These are phyloP conservation scores for Archaeoteleia sp. DNA, from an alignment of 2,888 invertebrate species.

Conservation along the genomic window DNA sequence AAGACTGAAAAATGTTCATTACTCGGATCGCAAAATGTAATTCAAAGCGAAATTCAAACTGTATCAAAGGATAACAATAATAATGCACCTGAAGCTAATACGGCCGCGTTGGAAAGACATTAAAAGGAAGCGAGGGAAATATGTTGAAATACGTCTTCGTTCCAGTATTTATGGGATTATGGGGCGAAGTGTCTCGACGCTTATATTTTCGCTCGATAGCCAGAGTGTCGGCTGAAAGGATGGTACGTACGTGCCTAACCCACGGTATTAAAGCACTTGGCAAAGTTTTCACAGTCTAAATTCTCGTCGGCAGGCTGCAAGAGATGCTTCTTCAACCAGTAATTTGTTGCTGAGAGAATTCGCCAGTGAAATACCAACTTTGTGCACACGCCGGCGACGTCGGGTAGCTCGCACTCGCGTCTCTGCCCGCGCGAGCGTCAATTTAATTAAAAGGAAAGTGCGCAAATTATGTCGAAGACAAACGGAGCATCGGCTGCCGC, in stretches of 20 bases:
- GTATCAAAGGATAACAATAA: too few relatives aligned
- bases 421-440: slow-evolving; percentile 14
- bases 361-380: slow-evolving; percentile 45
- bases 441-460: slow-evolving; percentile 42
- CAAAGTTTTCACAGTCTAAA: slow-evolving; percentile 50
- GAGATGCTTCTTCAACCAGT: slow-evolving; percentile 39
- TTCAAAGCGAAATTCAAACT: too few relatives aligned
- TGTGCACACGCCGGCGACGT: slow-evolving; percentile 29
- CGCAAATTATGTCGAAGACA: slow-evolving; percentile 36
- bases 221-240: slow-evolving; percentile 33
- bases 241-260: slow-evolving; percentile 42
- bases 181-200: slow-evolving; percentile 27
- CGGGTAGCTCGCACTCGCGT: too few relatives aligned
- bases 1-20: too few relatives aligned
- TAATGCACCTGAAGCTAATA: slow-evolving; percentile 37
- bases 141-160: slow-evolving; percentile 28
- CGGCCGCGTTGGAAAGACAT: slow-evolving; percentile 14
- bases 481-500: slow-evolving; percentile 17
- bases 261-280: slow-evolving; percentile 44
- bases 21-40: too few relatives aligned
- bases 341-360: slow-evolving; percentile 44
- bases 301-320: slow-evolving; percentile 34
- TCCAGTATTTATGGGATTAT: slow-evolving; percentile 25
- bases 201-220: slow-evolving; percentile 26
- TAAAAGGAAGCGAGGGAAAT: slow-evolving; percentile 20